phyloP scores from a whole-genome alignment of 2,113 vertebrate genomes.

The Indicator indicator region DNA sequence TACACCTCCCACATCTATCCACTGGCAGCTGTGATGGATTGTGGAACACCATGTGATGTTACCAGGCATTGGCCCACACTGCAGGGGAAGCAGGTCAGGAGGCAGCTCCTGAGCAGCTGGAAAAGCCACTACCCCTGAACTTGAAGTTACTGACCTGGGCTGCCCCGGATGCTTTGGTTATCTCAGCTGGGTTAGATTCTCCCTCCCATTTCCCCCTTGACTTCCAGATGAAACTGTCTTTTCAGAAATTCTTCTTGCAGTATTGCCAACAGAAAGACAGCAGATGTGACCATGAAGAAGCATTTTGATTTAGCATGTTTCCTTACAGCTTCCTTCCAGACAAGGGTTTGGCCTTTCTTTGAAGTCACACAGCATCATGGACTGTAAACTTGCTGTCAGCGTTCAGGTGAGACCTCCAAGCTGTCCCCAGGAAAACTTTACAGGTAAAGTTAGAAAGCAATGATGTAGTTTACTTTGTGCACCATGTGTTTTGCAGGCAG shows the following conservation, averaged over 20 bases:
- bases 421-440: slow-evolving; percentile 15
- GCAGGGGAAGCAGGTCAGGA: not conserved
- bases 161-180: not conserved
- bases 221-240: not conserved
- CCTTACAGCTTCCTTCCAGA: not conserved
- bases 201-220: not conserved
- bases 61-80: accelerated
- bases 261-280: not conserved
- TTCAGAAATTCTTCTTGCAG: not conserved
- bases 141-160: not conserved
- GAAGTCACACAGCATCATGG: not conserved
- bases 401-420: not conserved
- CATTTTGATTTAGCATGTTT: not conserved
- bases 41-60: not conserved
- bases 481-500: not conserved
- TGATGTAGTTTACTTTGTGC: not conserved
- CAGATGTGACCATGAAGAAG: not conserved
- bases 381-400: accelerated
- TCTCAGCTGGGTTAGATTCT: accelerated
- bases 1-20: not conserved
- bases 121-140: not conserved
- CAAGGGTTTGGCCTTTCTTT: not conserved
- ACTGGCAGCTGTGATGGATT: not conserved
- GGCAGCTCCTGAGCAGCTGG: not conserved
- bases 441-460: not conserved